phyloP scores from a whole-genome alignment of 2,888 invertebrate species.

The Ochropleura leucogaster region DNA sequence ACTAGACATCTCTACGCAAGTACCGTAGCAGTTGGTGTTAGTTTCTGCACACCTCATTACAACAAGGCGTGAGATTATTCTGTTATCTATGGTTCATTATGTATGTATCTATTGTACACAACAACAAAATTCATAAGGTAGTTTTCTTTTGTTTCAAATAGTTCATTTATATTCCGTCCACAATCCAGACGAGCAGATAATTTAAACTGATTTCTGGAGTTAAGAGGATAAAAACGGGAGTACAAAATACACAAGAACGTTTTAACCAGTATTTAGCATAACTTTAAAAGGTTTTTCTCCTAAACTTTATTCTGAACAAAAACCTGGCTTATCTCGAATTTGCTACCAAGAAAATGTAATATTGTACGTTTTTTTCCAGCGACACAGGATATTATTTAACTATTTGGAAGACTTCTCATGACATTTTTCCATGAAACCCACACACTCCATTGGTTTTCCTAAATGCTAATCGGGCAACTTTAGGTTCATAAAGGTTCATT shows the following conservation, averaged over 20 bases:
- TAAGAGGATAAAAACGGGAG: not conserved
- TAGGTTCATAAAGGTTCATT: conserved; percentile 18
- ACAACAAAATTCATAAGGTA: not conserved
- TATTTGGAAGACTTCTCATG: conserved; percentile 7
- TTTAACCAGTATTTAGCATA: not conserved
- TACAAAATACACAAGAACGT: conserved; percentile 17
- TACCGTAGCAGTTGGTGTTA: not conserved
- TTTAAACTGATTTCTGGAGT: conserved; percentile 35
- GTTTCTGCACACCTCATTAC: not conserved
- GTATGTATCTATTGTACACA: not conserved
- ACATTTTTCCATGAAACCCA: conserved; percentile 10
- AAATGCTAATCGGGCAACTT: conserved; percentile 13
- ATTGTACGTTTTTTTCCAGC: not conserved
- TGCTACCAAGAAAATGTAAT: not conserved
- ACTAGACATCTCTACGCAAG: not conserved
- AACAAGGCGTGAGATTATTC: not conserved
- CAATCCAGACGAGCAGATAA: not conserved
- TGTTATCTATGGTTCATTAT: no score
- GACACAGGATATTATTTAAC: not conserved
- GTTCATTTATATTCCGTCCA: not conserved
- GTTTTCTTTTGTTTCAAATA: not conserved
- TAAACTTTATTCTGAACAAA: not conserved
- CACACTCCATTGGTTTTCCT: conserved; percentile 37
- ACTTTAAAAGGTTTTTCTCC: not conserved
- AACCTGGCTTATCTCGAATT: not conserved